Conservation (phyloP, 2,888 invertebrate species). For the Anodontia alba region DNA sequence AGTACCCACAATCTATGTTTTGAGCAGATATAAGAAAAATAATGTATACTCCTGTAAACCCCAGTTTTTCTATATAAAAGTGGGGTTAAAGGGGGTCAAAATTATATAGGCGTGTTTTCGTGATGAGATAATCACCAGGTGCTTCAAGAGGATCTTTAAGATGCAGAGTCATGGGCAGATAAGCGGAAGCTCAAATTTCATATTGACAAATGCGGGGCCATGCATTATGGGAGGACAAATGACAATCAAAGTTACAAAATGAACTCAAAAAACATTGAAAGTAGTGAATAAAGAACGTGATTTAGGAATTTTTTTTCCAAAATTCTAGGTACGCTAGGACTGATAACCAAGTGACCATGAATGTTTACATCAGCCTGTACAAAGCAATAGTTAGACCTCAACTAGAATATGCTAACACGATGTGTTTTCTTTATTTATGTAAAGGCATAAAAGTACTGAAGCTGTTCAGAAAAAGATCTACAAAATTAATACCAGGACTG, state of each 20-base stretch:
- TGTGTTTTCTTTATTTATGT: slow-evolving; percentile 6
- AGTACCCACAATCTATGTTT: too few species aligned
- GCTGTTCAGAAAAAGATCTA: neutral
- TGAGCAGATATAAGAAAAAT: too few species aligned
- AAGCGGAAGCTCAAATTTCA: slow-evolving; percentile 21
- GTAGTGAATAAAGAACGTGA: too few species aligned
- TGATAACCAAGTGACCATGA: neutral
- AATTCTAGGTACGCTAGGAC: slow-evolving; percentile 18
- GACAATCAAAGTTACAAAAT: neutral
- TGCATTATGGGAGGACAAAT: slow-evolving; percentile 27
- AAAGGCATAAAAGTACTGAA: slow-evolving; percentile 8
- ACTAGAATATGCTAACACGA: neutral
- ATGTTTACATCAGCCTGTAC: neutral
- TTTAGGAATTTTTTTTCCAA: too few species aligned
- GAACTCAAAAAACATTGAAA: slow-evolving; percentile 7
- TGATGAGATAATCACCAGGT: too few species aligned
- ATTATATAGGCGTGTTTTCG: too few species aligned
- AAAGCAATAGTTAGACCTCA: too few species aligned
- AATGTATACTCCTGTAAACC: too few species aligned
- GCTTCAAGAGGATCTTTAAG: too few species aligned
- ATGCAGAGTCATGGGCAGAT: slow-evolving; percentile 17
- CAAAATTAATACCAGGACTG: too few species aligned
- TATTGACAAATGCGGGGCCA: slow-evolving; percentile 26
- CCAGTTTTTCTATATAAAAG: too few species aligned
- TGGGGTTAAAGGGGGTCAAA: too few species aligned